Conservation (phyloP, 2,113 vertebrate species). For the Kobus ellipsiprymnus region DNA sequence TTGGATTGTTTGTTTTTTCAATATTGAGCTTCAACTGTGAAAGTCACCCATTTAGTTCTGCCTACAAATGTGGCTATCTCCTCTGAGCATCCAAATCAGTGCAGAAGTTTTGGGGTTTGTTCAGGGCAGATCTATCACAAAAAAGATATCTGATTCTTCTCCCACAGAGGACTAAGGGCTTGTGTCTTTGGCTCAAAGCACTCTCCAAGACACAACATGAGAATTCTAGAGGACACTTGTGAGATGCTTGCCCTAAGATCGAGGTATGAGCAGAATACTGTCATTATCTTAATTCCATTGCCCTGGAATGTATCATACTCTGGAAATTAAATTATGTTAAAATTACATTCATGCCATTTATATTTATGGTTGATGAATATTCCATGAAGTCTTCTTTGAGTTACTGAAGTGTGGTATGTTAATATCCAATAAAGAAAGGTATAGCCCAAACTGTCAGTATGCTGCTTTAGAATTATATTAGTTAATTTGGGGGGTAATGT, state of each 20-base stretch:
- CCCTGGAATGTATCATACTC: background rate
- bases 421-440: conserved; percentile 49
- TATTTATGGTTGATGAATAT: background rate
- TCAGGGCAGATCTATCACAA: background rate
- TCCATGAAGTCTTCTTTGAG: background rate
- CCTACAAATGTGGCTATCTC: background rate
- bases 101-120: background rate
- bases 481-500: background rate
- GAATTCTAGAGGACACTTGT: background rate
- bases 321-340: conserved; percentile 34
- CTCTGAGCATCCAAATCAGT: background rate
- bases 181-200: background rate
- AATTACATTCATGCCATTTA: background rate
- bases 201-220: background rate
- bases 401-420: background rate
- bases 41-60: background rate
- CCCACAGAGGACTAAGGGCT: background rate
- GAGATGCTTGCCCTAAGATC: background rate
- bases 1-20: background rate
- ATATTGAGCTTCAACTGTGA: background rate
- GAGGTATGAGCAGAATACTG: background rate
- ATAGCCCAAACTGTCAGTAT: conserved; percentile 54
- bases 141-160: background rate
- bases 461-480: conserved; percentile 45
- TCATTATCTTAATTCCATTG: conserved; percentile 16